Conservation (phyloP, 1,140 invertebrate species). For the Cheumatopsyche charites region DNA sequence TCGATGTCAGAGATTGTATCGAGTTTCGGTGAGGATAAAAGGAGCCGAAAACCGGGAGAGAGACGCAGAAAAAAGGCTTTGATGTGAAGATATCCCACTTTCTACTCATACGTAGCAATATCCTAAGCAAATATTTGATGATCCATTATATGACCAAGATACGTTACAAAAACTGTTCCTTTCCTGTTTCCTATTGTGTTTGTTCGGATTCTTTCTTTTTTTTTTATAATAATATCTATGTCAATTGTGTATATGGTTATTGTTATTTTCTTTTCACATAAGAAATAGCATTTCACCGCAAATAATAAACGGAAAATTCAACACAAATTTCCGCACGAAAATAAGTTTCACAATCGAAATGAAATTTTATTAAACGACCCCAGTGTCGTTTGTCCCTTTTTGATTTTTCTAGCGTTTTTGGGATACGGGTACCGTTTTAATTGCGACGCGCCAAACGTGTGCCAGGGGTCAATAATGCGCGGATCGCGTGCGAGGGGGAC, state of each 20-base stretch:
- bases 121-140: slow-evolving; percentile 22
- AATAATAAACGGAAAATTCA: too few relatives aligned
- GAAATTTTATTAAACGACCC: neutral
- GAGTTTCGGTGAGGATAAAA: neutral
- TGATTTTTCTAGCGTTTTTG: too few relatives aligned
- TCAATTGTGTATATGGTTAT: neutral
- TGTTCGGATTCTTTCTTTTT: neutral
- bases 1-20: slow-evolving; percentile 6
- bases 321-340: neutral
- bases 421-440: slow-evolving; percentile 27
- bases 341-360: neutral
- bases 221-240: slow-evolving; percentile 1
- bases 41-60: too few relatives aligned
- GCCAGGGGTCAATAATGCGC: slow-evolving; percentile 22
- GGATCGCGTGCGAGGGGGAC: slow-evolving; percentile 22
- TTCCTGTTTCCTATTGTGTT: slow-evolving; percentile 1
- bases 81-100: slow-evolving; percentile 4
- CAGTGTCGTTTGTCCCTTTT: too few relatives aligned
- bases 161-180: slow-evolving; percentile 13
- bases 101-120: slow-evolving; percentile 13
- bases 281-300: too few relatives aligned
- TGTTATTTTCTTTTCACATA: neutral
- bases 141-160: slow-evolving; percentile 20
- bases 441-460: slow-evolving; percentile 23
- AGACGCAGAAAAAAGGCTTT: slow-evolving; percentile 4